phyloP scores from a whole-genome alignment of 1,140 invertebrate genomes.

The Chrysomallon squamiferum region DNA sequence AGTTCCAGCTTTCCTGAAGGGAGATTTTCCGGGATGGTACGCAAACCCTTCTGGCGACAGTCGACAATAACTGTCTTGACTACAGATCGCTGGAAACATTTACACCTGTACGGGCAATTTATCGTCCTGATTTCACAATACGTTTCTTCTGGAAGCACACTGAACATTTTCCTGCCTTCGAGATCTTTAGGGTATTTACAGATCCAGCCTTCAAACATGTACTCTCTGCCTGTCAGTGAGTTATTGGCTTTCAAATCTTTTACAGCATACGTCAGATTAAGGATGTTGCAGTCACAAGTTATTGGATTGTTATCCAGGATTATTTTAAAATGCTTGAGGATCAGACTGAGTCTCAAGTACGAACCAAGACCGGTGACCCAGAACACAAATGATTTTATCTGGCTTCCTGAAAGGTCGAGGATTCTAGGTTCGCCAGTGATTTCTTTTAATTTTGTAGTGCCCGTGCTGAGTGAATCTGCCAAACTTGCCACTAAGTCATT shows the following conservation, averaged over 20 bases:
- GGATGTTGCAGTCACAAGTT: conserved; percentile 37
- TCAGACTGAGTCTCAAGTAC: conserved; percentile 7
- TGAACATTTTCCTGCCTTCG: conserved; percentile 11
- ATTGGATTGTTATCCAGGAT: conserved; percentile 24
- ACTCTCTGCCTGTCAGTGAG: conserved; percentile 26
- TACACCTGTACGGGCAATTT: conserved; percentile 29
- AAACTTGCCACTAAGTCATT: conserved; percentile 16
- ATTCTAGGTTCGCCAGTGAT: conserved; percentile 9
- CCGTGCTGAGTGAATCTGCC: conserved; percentile 18
- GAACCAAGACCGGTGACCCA: conserved; percentile 5
- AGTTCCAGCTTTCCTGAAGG: conserved; percentile 30
- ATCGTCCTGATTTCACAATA: conserved; percentile 25
- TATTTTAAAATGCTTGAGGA: conserved; percentile 36
- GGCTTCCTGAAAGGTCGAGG: conserved; percentile 27
- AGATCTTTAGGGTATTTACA: conserved; percentile 33
- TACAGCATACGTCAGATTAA: conserved; percentile 27
- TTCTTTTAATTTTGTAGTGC: conserved; percentile 14
- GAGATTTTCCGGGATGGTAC: conserved; percentile 15
- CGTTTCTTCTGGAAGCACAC: conserved; percentile 27
- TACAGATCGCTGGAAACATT: conserved; percentile 30
- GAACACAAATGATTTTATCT: conserved; percentile 18
- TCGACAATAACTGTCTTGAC: conserved; percentile 35
- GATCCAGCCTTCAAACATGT: conserved; percentile 35
- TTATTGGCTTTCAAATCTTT: conserved; percentile 2
- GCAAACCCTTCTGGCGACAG: conserved; percentile 23